Evolutionary conservation across 2,113 vertebrate genomes (phyloP).

Genomic region (Limnothrissa miodon): DNA sequence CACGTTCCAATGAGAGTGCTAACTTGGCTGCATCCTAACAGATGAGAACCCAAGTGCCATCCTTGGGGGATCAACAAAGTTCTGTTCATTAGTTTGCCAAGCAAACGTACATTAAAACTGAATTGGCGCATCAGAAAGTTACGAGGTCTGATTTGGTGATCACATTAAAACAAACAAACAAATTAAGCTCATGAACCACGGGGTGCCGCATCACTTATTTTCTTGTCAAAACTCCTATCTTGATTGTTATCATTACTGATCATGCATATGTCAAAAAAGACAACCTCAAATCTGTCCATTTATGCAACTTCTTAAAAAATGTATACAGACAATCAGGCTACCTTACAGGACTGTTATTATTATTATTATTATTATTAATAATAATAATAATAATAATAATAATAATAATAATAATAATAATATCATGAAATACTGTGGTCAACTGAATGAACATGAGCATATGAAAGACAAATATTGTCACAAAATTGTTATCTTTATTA

Average conservation of each 20-base stretch:
- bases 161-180: background rate
- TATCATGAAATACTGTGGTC: too few species aligned
- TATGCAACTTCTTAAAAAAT: background rate
- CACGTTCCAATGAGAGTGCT: background rate
- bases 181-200: background rate
- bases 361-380: too few species aligned
- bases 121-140: background rate
- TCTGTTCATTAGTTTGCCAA: background rate
- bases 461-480: background rate
- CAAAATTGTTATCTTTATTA: background rate
- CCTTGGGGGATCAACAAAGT: background rate
- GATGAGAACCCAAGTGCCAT: background rate
- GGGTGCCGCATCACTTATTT: background rate
- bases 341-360: too few species aligned
- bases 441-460: background rate
- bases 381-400: too few species aligned
- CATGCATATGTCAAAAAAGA: too few species aligned
- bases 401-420: too few species aligned
- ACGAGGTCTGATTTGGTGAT: background rate
- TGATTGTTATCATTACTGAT: background rate
- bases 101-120: background rate
- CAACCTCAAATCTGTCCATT: background rate
- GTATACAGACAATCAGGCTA: background rate
- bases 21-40: background rate
- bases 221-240: background rate